Conservation (phyloP, 1,140 invertebrate genomes). For the Hirudo medicinalis region DNA sequence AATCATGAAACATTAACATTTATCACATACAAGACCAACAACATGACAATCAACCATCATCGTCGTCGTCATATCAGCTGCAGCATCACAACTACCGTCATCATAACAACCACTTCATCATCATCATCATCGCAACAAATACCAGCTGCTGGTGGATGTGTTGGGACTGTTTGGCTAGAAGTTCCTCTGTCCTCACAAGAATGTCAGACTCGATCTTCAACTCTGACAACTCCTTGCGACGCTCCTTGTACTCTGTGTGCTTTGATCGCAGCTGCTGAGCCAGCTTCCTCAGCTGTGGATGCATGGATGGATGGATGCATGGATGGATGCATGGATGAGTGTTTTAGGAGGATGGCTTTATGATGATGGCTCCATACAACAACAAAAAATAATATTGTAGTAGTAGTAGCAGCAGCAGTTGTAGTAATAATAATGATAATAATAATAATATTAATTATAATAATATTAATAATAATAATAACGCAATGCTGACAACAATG, state of each 20-base stretch:
- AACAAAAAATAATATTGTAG: not conserved
- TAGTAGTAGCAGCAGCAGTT: too few species aligned
- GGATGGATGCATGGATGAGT: not conserved
- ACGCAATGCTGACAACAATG: not conserved
- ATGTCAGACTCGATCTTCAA: conserved; percentile 57
- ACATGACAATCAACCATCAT: too few species aligned
- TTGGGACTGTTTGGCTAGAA: conserved; percentile 45
- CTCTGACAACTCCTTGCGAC: conserved; percentile 56
- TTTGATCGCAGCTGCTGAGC: conserved; percentile 62
- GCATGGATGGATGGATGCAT: conserved; percentile 5
- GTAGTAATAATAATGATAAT: too few species aligned
- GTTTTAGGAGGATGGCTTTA: too few species aligned
- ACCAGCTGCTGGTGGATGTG: conserved; percentile 43
- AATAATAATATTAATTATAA: too few species aligned
- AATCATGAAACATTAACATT: too few species aligned
- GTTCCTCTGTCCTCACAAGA: conserved; percentile 50
- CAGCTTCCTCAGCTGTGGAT: conserved; percentile 57
- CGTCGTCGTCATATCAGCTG: conserved; percentile 5
- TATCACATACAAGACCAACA: too few species aligned
- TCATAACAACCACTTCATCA: not conserved
- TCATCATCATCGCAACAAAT: conserved; percentile 21
- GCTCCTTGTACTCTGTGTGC: conserved; percentile 64
- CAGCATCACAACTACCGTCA: not conserved
- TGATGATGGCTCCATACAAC: not conserved
- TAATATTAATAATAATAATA: too few species aligned